Conservation (phyloP, 1,140 invertebrate genomes). For the Campoletis sonorensis region DNA sequence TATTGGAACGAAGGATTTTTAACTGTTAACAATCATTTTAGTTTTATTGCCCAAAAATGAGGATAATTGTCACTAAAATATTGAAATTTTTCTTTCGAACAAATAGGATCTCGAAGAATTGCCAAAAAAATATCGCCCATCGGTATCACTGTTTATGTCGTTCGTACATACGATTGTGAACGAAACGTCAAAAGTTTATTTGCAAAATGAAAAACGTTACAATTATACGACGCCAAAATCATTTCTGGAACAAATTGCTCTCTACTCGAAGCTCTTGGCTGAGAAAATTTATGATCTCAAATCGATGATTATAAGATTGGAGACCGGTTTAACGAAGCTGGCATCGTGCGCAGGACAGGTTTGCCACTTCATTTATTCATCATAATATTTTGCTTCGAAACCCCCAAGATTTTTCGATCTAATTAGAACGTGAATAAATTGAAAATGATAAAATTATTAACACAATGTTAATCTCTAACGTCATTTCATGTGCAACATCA, state of each 20-base stretch:
- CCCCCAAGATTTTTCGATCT: background rate
- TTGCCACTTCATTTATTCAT: slow-evolving; percentile 45
- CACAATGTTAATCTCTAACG: background rate
- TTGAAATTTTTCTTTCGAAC: slow-evolving; percentile 22
- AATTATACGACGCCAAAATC: slow-evolving; percentile 98
- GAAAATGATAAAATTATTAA: background rate
- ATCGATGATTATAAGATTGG: slow-evolving; percentile 87
- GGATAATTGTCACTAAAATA: no score
- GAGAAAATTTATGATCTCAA: slow-evolving; percentile 88
- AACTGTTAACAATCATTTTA: no score
- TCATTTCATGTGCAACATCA: background rate
- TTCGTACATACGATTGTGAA: slow-evolving; percentile 93
- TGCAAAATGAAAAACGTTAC: slow-evolving; percentile 92
- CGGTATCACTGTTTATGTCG: slow-evolving; percentile 93
- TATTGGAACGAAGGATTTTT: no score
- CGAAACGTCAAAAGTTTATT: slow-evolving; percentile 88
- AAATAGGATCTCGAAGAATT: slow-evolving; percentile 65
- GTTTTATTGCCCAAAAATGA: no score
- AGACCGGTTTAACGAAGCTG: slow-evolving; percentile 92
- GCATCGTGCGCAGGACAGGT: slow-evolving; percentile 89
- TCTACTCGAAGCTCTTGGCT: slow-evolving; percentile 89
- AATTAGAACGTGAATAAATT: background rate
- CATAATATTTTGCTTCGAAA: slow-evolving; percentile 51
- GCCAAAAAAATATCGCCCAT: slow-evolving; percentile 57
- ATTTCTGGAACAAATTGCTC: slow-evolving; percentile 94